Base-by-base conservation (phyloP, 2,797 vertebrate genomes). In the Petrocephalus sullivani region DNA sequence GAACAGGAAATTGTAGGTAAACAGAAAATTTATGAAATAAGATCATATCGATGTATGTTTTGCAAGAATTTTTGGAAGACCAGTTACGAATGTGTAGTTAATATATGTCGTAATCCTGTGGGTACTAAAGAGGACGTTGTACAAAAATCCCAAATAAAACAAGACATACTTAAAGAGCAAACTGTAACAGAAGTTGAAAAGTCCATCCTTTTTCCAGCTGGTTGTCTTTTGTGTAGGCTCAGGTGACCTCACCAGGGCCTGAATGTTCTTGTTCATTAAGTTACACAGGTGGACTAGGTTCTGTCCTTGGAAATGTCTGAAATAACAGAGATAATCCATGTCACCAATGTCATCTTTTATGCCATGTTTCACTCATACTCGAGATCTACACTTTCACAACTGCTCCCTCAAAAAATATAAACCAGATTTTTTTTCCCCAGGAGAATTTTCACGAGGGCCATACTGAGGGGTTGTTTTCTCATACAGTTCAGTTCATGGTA, bases 141-240 rank as follows among this genome's bases (percentile, higher is more conserved):
- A 8, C 16, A 84, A 84, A 53, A 84, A 84, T 54, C 51, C 51
- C 82, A 64, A 87, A 49, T 46, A 21, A 49, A 41, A 37, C 9
- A 33, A 2, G 2, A 60, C 87, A 91, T 93, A 98, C 97, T 95
- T 96, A 93, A 98, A 96, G 85, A 98, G 95, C 1, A 94, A 89
- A n/a, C 93, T 93, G 90, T 97, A 97, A 89, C 95, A 96, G 87
- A 98, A 93, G 58, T 94, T 92, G 5, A 98, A 96, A 61, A 98
- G 96, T 0, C 95, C 95, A 0, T 93, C 95, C 78, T 94, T 90
- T 14, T 78, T 95, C 97, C 97, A 98, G 71, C 91, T 90, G 0
- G 87, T 67, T 6, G 78, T 87, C 0, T 33, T 83, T 0, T 86
- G 89, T 2, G 5, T 3, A 7, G 89, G 87, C n/a, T 93, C 93